phyloP scores from a whole-genome alignment of 2,797 vertebrate genomes.

The Gymnoscopelus braueri region DNA sequence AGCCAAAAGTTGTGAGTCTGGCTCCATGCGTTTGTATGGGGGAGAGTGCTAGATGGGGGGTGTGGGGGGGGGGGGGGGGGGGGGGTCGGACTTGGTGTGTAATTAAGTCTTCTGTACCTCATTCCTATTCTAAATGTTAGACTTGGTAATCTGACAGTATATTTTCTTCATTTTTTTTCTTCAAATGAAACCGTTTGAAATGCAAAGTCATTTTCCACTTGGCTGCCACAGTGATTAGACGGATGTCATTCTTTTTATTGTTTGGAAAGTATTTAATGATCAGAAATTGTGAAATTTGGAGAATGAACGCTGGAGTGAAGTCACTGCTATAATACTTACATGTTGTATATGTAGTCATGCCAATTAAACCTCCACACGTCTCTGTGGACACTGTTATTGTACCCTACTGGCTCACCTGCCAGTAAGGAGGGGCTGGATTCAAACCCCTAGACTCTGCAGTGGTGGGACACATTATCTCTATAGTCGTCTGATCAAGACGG shows the following conservation, averaged over 20 bases:
- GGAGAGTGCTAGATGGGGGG: not conserved
- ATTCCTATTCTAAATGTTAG: conserved; percentile 44
- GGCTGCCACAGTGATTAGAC: conserved; percentile 50
- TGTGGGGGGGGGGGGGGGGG: not conserved
- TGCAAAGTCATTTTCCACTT: conserved; percentile 64
- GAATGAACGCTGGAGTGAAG: conserved; percentile 23
- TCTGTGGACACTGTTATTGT: not conserved
- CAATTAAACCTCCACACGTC: no score
- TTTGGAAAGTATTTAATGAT: conserved; percentile 64
- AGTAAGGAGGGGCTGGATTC: no score
- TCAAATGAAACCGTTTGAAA: conserved; percentile 54
- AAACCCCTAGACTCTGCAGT: no score
- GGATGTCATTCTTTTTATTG: conserved; percentile 61
- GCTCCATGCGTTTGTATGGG: conserved; percentile 20
- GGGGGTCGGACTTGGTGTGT: not conserved
- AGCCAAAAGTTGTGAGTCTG: conserved; percentile 10
- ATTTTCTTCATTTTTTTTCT: conserved; percentile 8
- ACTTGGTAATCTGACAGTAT: conserved; percentile 38
- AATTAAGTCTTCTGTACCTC: conserved; percentile 6
- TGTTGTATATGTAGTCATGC: no score
- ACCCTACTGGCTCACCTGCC: not conserved
- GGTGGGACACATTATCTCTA: no score
- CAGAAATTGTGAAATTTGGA: conserved; percentile 48
- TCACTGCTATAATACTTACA: conserved; percentile 31
- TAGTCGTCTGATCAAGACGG: no score